Percentiles rank a stretch among this genome's conserved stretches.
phyloP scores from a whole-genome alignment of 1,140 invertebrate genomes.

The Pogonomyrmex barbatus region DNA sequence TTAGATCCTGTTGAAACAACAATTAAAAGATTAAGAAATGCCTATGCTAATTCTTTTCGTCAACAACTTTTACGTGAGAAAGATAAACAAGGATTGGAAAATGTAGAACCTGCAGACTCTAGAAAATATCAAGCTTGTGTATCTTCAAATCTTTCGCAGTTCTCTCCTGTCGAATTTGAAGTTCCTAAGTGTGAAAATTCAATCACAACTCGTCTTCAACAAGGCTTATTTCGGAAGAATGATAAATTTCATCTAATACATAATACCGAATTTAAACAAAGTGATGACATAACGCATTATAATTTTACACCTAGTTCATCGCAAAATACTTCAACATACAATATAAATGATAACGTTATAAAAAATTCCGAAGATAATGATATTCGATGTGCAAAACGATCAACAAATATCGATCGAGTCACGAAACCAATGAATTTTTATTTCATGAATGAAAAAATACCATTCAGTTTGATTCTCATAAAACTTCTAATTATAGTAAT shows the following conservation, averaged over 20 bases:
- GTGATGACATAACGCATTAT: neutral
- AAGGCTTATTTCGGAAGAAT: neutral
- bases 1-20: conserved; percentile 29
- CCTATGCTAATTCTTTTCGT: conserved; percentile 3
- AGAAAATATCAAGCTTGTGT: conserved; percentile 18
- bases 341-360: neutral
- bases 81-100: neutral
- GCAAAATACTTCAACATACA: neutral
- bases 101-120: neutral
- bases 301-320: neutral
- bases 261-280: neutral
- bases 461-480: neutral
- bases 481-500: neutral
- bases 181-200: conserved; percentile 20
- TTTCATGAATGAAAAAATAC: neutral
- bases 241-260: neutral
- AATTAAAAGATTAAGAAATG: neutral
- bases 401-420: neutral
- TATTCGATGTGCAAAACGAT: neutral
- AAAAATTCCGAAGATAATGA: neutral
- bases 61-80: neutral
- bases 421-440: neutral
- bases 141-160: neutral
- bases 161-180: conserved; percentile 21
- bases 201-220: neutral